Percentiles rank a stretch among this genome's conserved stretches.
Conservation (phyloP, 2,888 invertebrate species). For the Agrochola circellaris region DNA sequence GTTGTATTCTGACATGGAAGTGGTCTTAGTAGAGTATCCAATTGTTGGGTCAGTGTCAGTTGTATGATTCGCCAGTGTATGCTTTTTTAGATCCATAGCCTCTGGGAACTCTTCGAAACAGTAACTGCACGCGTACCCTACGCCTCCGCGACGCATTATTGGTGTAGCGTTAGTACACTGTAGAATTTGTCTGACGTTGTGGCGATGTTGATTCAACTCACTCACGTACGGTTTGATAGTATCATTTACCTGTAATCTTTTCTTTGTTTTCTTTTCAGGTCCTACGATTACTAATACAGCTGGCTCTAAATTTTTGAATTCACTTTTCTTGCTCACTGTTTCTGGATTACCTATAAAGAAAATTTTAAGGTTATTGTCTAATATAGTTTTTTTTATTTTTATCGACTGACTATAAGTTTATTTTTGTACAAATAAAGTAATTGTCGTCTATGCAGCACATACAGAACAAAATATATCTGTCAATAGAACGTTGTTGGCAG, state of each 20-base stretch:
- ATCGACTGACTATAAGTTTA: background rate
- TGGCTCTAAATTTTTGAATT: slow-evolving; percentile 22
- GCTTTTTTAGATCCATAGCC: slow-evolving; percentile 68
- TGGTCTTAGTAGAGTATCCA: slow-evolving; percentile 73
- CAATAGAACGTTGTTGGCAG: background rate
- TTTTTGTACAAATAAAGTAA: background rate
- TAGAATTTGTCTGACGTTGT: slow-evolving; percentile 77
- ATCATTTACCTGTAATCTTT: slow-evolving; percentile 17
- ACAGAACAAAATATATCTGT: background rate
- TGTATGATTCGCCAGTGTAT: slow-evolving; percentile 65
- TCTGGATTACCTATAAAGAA: slow-evolving; percentile 67
- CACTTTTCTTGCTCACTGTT: slow-evolving; percentile 31
- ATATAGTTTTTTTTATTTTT: slow-evolving; percentile 1
- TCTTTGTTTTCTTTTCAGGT: slow-evolving; percentile 6
- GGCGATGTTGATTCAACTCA: slow-evolving; percentile 73
- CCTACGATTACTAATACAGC: slow-evolving; percentile 53
- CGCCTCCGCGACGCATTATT: slow-evolving; percentile 73
- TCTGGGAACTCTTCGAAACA: slow-evolving; percentile 75
- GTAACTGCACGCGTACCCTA: slow-evolving; percentile 80
- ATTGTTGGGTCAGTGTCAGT: slow-evolving; percentile 68
- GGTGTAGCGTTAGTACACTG: slow-evolving; percentile 81
- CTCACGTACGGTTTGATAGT: no score
- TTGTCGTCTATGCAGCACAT: background rate
- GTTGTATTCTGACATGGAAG: slow-evolving; percentile 64
- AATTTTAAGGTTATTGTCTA: slow-evolving; percentile 46